Base-by-base conservation (phyloP, 2,113 vertebrate species). In the Tor tambroides region DNA sequence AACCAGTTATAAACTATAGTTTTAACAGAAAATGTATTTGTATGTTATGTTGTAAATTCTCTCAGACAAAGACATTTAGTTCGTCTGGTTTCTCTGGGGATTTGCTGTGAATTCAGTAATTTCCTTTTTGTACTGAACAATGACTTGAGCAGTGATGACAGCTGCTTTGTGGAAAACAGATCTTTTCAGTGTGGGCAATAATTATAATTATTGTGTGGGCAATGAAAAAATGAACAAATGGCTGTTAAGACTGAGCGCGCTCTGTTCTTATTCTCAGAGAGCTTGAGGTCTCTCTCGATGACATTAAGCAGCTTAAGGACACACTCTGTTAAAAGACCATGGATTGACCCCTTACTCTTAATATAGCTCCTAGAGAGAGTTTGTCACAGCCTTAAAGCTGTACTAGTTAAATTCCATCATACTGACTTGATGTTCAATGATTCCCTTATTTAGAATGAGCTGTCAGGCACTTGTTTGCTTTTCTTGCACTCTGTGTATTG, bases 141-240 rank as follows among this genome's bases (percentile, higher is more conserved):
- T 80, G 17, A 49, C 80, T 67, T 67, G 38, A 82, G 14, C 19
- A 46, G n/a, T 69, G 26, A 69, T 83, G 80, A 49, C 41, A 32
- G 80, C 80, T 69, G 38, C 63, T 83, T 67, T 51, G 61, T 83
- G 41, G 10, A 23, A 30, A 30, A 32, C 17, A 71, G 2, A 30
- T 46, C 81, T 51, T 21, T 83, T 51, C 43, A 71, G 43, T 51
- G 63, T 71, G 81, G 81, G 81, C 43, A 71, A 51, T n/a, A 30
- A 4, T 83, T 12, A 23, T 83, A 71, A 71, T 83, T 51, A 83
- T 69, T 83, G 63, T 69, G 81, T 83, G 81, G 81, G 81, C 63
- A 71, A 71, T 71, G 41, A 65, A 51, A 51, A 67, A 4, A 46
- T 83, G 81, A 83, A 69, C 28, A 51, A 81, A 38, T 26, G 23